Evolutionary conservation across 2,113 vertebrate genomes (phyloP).

Genomic region (Pluvialis apricaria): DNA sequence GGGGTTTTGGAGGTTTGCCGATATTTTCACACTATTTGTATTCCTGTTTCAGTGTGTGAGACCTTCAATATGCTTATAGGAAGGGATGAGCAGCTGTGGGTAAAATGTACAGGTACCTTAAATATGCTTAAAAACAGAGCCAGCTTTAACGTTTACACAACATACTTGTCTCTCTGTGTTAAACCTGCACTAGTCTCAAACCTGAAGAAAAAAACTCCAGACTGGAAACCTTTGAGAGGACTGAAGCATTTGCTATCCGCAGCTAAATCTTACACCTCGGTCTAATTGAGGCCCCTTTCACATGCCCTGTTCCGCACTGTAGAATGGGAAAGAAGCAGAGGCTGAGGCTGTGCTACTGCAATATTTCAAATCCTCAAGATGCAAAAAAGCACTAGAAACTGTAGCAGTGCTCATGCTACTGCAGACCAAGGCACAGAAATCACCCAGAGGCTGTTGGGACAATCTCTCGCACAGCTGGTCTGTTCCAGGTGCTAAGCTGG

Average conservation of each 20-base stretch:
- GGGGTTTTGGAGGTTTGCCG: not conserved
- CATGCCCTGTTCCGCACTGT: accelerated
- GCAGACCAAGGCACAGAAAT: not conserved
- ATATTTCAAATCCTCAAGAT: not conserved
- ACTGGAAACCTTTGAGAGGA: not conserved
- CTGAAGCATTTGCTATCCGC: not conserved
- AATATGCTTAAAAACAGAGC: not conserved
- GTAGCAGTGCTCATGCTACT: accelerated
- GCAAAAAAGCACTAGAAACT: not conserved
- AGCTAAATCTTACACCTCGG: not conserved
- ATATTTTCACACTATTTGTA: not conserved
- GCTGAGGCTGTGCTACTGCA: not conserved
- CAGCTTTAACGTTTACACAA: not conserved
- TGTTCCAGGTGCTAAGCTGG: not conserved
- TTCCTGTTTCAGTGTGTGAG: not conserved
- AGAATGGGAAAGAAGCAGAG: not conserved
- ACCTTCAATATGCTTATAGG: not conserved
- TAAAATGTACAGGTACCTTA: not conserved
- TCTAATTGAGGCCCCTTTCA: not conserved
- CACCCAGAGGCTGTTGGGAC: not conserved
- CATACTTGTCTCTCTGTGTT: not conserved
- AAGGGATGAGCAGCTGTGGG: not conserved
- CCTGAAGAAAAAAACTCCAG: not conserved
- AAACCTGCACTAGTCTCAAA: not conserved
- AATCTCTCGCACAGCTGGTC: not conserved